Conservation (phyloP, 2,888 invertebrate species). For the Polymixis flavicincta region DNA sequence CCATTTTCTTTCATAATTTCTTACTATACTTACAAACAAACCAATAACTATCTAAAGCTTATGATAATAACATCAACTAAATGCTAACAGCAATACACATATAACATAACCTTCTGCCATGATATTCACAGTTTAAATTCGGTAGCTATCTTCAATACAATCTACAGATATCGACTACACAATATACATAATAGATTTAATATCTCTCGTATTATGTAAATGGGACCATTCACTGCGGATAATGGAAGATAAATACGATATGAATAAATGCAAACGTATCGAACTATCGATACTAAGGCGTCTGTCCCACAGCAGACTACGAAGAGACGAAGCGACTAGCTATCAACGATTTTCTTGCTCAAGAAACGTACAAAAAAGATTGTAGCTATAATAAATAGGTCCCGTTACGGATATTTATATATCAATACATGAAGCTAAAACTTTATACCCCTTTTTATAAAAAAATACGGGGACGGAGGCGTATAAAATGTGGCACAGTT, state of each 20-base stretch:
- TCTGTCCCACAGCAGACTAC: too few species aligned
- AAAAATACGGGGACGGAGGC: too few species aligned
- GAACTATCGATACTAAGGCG: conserved; percentile 48
- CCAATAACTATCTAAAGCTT: not conserved
- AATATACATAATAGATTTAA: conserved; percentile 67
- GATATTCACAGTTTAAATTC: conserved; percentile 63
- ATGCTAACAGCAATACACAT: not conserved
- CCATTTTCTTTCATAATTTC: not conserved
- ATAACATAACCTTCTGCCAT: conserved; percentile 3
- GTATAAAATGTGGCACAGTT: too few species aligned
- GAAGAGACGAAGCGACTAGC: too few species aligned
- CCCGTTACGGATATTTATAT: too few species aligned
- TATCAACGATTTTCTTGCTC: too few species aligned
- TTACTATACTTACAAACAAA: not conserved
- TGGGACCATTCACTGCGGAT: conserved; percentile 76
- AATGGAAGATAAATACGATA: conserved; percentile 74
- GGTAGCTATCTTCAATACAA: conserved; percentile 77
- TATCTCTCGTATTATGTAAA: conserved; percentile 80
- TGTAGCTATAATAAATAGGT: too few species aligned
- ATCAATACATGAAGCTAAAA: too few species aligned
- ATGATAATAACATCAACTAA: not conserved
- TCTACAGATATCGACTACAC: conserved; percentile 71
- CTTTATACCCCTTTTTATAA: too few species aligned
- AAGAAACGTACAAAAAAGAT: too few species aligned
- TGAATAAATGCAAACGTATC: conserved; percentile 62